Conservation (phyloP, 2,797 vertebrate species). For the Euthynnus affinis region DNA sequence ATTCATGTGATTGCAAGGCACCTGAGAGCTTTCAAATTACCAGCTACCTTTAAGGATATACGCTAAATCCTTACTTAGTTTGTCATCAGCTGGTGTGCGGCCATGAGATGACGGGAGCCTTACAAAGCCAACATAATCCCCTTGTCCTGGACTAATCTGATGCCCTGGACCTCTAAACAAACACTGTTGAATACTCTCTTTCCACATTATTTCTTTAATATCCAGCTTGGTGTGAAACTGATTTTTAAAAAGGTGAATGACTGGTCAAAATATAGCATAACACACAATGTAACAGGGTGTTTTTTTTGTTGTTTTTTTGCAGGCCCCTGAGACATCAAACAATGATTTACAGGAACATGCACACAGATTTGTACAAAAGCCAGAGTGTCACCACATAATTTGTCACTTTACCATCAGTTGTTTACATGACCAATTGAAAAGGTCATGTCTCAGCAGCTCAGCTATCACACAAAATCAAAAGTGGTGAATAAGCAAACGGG, state of each 20-base stretch:
- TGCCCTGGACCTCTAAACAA: slow-evolving; percentile 70
- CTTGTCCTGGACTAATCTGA: slow-evolving; percentile 77
- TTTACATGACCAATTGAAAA: not conserved
- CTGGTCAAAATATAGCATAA: not conserved
- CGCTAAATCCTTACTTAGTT: slow-evolving; percentile 68
- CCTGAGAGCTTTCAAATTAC: slow-evolving; percentile 49
- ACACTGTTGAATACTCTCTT: slow-evolving; percentile 61
- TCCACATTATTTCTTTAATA: slow-evolving; percentile 47
- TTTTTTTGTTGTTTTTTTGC: not conserved
- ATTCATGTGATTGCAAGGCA: slow-evolving; percentile 30
- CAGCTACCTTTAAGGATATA: slow-evolving; percentile 54
- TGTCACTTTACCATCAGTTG: slow-evolving; percentile 1
- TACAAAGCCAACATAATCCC: slow-evolving; percentile 78
- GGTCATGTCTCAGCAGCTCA: slow-evolving; percentile 23
- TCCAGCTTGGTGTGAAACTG: slow-evolving; percentile 12
- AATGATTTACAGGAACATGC: not conserved
- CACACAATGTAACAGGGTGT: not conserved
- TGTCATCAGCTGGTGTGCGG: slow-evolving; percentile 67
- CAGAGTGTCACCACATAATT: slow-evolving; percentile 1
- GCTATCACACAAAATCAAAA: slow-evolving; percentile 39
- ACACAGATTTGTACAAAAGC: slow-evolving; percentile 12
- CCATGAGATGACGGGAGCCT: slow-evolving; percentile 70
- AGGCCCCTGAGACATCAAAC: not conserved
- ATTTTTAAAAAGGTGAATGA: slow-evolving; percentile 27
- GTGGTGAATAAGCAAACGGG: slow-evolving; percentile 31